These are phyloP conservation scores for Tretioscincus oriximinensis DNA, from an alignment of 2,113 vertebrate genomes.

Conservation along the genomic window DNA sequence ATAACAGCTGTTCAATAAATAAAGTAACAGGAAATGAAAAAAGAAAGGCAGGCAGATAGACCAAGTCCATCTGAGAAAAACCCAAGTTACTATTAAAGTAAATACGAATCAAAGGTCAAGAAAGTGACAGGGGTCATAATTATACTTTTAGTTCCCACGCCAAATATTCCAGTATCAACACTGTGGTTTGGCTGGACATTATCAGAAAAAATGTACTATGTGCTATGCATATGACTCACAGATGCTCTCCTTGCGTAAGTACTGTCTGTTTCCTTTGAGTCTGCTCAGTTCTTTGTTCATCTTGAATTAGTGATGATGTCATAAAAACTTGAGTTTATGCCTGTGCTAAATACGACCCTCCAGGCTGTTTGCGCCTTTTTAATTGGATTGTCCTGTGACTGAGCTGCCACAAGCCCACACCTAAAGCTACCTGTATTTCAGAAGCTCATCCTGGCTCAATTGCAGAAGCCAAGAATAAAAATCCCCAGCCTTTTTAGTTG, in stretches of 20 bases:
- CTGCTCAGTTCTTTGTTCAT: conserved; percentile 43
- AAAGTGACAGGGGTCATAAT: conserved; percentile 44
- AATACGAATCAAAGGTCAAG: conserved; percentile 58
- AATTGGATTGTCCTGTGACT: no score
- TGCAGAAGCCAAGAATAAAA: no score
- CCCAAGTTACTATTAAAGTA: conserved; percentile 53
- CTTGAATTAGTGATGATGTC: conserved; percentile 54
- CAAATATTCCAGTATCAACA: conserved; percentile 77
- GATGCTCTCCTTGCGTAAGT: conserved; percentile 70
- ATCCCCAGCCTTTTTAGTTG: no score
- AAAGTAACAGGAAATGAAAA: conserved; percentile 47
- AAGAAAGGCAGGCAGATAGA: neutral
- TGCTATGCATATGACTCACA: conserved; percentile 71
- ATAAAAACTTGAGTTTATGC: conserved; percentile 29
- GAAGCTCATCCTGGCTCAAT: no score
- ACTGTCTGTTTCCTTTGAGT: conserved; percentile 57
- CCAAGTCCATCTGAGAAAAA: conserved; percentile 31
- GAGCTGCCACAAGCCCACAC: no score
- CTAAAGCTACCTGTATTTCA: no score
- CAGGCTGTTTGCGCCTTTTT: no score
- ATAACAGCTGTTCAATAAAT: conserved; percentile 54
- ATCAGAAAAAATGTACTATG: conserved; percentile 61
- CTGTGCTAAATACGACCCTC: no score
- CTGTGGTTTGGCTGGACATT: conserved; percentile 65
- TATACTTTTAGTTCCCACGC: conserved; percentile 68